Evolutionary conservation across 2,797 vertebrate species (phyloP).

Genomic region (Tapirus indicus): DNA sequence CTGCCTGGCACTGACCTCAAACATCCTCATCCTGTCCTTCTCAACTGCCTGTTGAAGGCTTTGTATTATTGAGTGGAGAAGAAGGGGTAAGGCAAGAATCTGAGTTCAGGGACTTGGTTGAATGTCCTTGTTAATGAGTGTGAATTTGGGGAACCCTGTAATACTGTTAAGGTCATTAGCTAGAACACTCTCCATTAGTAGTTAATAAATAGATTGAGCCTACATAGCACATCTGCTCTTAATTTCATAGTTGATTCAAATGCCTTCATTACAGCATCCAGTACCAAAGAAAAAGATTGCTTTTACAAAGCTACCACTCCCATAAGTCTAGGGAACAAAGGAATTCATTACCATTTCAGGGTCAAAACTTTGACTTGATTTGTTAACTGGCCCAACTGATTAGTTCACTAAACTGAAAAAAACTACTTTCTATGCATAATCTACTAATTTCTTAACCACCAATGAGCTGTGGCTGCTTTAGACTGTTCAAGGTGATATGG

Average conservation of each 20-base stretch:
- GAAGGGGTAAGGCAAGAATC: background rate
- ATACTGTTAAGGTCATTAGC: background rate
- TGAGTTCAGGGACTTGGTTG: background rate
- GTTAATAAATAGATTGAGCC: constrained; percentile 44
- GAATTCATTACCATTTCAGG: background rate
- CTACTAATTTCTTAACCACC: constrained; percentile 50
- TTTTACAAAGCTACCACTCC: constrained; percentile 44
- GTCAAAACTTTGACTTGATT: constrained; percentile 9
- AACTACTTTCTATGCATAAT: background rate
- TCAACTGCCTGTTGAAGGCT: background rate
- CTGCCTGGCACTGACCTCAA: background rate
- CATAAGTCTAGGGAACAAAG: constrained; percentile 52
- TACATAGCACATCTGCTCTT: background rate
- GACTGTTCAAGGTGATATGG: background rate
- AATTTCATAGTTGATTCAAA: constrained; percentile 62
- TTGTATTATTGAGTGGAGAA: background rate
- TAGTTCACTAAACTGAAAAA: constrained; percentile 29
- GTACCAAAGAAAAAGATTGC: background rate
- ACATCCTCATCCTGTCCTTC: background rate
- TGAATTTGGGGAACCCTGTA: background rate
- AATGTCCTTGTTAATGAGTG: background rate
- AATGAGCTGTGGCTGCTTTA: background rate
- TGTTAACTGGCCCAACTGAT: constrained; percentile 20
- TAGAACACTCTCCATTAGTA: background rate
- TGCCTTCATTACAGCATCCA: constrained; percentile 52